phyloP scores from a whole-genome alignment of 37 sponge, comb jelly and placozoan species.

The Eunapius fragilis region DNA sequence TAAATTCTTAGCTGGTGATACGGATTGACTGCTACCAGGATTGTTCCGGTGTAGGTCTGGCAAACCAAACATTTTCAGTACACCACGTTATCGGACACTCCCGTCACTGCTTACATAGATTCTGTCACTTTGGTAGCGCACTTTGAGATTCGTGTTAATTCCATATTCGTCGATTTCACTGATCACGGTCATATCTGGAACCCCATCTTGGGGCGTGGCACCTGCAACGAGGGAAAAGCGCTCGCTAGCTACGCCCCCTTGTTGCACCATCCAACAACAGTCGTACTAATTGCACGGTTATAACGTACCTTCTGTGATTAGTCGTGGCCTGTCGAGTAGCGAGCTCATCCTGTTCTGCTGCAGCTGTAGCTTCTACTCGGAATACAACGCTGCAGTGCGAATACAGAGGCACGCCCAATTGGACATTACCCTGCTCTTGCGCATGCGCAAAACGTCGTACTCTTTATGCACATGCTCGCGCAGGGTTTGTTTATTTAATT shows the following conservation, averaged over 20 bases:
- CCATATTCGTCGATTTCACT: slow-evolving; percentile 92
- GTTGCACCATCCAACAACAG: neutral
- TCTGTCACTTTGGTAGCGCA: slow-evolving; percentile 70
- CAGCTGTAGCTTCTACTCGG: neutral
- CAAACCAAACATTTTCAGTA: no score
- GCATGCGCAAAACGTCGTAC: no score
- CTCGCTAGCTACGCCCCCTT: slow-evolving; percentile 50
- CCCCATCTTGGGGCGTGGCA: slow-evolving; percentile 89
- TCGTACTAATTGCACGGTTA: neutral
- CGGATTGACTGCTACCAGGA: slow-evolving; percentile 94
- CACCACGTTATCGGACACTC: no score
- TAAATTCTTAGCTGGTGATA: slow-evolving; percentile 85
- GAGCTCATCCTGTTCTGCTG: slow-evolving; percentile 32
- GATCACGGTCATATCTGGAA: slow-evolving; percentile 95
- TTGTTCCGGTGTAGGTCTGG: slow-evolving; percentile 95
- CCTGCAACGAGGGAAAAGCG: slow-evolving; percentile 52
- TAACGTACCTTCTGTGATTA: slow-evolving; percentile 77
- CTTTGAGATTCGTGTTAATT: slow-evolving; percentile 89
- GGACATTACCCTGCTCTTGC: neutral
- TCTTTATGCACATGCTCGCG: no score
- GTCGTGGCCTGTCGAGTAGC: slow-evolving; percentile 81
- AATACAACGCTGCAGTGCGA: neutral
- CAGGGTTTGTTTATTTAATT: no score
- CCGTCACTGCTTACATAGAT: slow-evolving; percentile 86
- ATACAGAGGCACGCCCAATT: neutral